These are phyloP conservation scores for Papilio protenor DNA, from an alignment of 2,888 invertebrate species.

Conservation along the genomic window DNA sequence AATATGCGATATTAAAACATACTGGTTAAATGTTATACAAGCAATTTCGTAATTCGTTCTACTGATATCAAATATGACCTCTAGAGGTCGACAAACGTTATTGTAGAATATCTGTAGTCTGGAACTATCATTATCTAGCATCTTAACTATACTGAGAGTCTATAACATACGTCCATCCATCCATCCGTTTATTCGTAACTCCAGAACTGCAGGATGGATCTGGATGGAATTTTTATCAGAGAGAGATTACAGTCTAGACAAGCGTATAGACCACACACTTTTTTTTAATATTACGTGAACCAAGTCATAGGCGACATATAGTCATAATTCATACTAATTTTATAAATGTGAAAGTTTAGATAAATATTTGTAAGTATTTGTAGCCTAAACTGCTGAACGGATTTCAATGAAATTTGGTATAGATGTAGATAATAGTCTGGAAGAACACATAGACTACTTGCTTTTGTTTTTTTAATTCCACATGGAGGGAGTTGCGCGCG, in stretches of 20 bases:
- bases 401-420: no score
- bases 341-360: no score
- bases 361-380: background rate
- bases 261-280: background rate
- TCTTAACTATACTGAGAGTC: background rate
- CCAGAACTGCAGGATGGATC: no score
- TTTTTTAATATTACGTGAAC: background rate
- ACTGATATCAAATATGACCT: constrained; percentile 8
- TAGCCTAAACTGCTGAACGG: no score
- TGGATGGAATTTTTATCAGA: no score
- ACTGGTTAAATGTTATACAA: background rate
- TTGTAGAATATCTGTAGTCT: background rate
- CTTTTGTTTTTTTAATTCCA: no score
- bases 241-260: background rate
- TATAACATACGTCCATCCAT: background rate
- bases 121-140: background rate
- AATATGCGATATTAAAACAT: background rate
- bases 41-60: background rate
- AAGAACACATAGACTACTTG: no score
- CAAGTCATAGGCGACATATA: background rate
- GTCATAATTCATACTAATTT: no score
- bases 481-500: no score
- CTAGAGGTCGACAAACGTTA: background rate
- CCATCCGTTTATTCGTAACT: background rate
- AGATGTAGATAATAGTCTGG: no score